These are phyloP conservation scores for Lithosia quadra DNA, from an alignment of 2,888 invertebrate genomes.

Conservation along the genomic window DNA sequence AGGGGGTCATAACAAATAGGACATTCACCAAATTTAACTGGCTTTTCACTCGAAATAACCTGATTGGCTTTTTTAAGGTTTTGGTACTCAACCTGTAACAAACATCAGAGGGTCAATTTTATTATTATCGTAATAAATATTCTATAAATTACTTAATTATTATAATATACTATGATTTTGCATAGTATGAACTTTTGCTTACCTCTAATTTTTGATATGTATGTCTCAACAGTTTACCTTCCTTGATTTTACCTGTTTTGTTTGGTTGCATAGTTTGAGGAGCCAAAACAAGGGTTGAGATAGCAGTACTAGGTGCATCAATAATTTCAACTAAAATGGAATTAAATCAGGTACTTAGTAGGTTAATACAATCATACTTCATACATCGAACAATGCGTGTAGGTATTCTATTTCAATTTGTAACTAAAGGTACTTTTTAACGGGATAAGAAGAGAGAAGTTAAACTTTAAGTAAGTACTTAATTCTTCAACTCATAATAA, in stretches of 20 bases:
- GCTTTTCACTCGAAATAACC: neutral
- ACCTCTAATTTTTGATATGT: neutral
- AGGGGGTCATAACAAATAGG: slow-evolving; percentile 73
- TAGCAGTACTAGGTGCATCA: neutral
- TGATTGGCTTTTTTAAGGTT: neutral
- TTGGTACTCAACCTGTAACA: slow-evolving; percentile 13
- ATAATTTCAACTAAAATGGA: slow-evolving; percentile 9
- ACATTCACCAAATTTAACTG: slow-evolving; percentile 59
- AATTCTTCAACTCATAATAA: neutral
- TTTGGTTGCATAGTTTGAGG: neutral
- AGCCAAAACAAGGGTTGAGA: neutral
- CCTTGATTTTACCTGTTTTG: neutral
- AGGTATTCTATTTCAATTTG: too few relatives aligned
- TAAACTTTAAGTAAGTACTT: too few relatives aligned
- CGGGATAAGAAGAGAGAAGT: neutral
- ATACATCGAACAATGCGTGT: too few relatives aligned
- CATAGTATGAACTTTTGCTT: too few relatives aligned
- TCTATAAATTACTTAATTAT: too few relatives aligned
- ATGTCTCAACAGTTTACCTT: neutral
- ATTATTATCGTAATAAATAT: too few relatives aligned
- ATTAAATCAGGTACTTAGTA: neutral
- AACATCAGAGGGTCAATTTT: too few relatives aligned
- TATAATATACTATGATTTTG: too few relatives aligned
- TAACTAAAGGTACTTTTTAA: too few relatives aligned
- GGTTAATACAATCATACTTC: too few relatives aligned